Conservation (phyloP, 2,797 vertebrate genomes). For the Zenarchopterus dispar region DNA sequence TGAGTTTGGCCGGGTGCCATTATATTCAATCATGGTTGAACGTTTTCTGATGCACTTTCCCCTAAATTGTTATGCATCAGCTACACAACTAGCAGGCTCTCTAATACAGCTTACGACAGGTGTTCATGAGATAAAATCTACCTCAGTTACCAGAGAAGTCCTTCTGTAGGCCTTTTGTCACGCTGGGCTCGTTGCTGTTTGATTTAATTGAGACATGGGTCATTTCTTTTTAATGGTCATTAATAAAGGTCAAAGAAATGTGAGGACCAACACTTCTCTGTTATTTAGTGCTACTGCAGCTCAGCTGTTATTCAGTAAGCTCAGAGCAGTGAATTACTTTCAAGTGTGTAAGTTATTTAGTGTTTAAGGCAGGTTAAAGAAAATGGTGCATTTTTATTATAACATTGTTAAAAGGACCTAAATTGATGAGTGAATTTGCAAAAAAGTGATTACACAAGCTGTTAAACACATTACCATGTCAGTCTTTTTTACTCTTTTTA, state of each 20-base stretch:
- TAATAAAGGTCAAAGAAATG: too few species aligned
- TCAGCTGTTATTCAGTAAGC: too few species aligned
- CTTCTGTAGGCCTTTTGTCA: slow-evolving; percentile 29
- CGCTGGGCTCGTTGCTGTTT: slow-evolving; percentile 32
- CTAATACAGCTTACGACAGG: slow-evolving; percentile 18
- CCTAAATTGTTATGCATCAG: slow-evolving; percentile 47
- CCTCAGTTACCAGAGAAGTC: neutral
- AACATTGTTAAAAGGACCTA: too few species aligned
- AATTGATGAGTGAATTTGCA: too few species aligned
- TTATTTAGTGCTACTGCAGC: too few species aligned
- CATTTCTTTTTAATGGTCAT: too few species aligned
- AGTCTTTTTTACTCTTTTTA: neutral
- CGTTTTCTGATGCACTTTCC: slow-evolving; percentile 37
- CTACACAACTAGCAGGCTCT: slow-evolving; percentile 35
- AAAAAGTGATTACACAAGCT: too few species aligned
- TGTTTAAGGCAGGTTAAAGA: too few species aligned
- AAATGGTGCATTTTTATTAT: too few species aligned
- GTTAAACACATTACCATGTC: neutral
- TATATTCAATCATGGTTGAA: slow-evolving; percentile 52
- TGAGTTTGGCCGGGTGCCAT: slow-evolving; percentile 15
- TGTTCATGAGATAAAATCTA: neutral
- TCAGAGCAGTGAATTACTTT: too few species aligned
- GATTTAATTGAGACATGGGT: slow-evolving; percentile 12
- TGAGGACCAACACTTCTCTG: too few species aligned
- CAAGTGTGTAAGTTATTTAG: too few species aligned